Evolutionary conservation across 2,113 vertebrate genomes (phyloP).

Genomic region (Alaudala cheleensis): DNA sequence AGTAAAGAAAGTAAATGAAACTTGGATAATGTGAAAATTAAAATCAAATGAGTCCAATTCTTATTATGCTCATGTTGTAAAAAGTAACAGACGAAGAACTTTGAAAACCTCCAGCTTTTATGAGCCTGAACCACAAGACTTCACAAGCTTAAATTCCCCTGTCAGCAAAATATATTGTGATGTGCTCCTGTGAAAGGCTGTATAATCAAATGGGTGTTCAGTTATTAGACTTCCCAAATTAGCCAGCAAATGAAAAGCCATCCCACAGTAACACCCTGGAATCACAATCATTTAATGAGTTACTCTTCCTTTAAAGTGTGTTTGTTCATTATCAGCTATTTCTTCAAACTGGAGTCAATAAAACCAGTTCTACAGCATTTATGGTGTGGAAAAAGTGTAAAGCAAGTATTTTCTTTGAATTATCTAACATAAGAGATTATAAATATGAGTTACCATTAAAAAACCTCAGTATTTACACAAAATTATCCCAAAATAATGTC

Average conservation of each 20-base stretch:
- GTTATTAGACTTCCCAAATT: not conserved
- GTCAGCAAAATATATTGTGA: not conserved
- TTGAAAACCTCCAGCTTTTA: not conserved
- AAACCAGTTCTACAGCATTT: slow-evolving; percentile 15
- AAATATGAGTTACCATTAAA: not conserved
- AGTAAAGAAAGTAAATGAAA: not conserved
- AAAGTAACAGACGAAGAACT: not conserved
- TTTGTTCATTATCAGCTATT: not conserved
- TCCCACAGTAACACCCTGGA: not conserved
- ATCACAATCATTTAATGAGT: not conserved
- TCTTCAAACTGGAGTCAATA: not conserved
- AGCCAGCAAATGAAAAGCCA: not conserved
- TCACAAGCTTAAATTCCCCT: not conserved
- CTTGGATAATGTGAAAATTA: not conserved
- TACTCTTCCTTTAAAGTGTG: not conserved
- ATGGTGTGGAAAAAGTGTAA: not conserved
- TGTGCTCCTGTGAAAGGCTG: not conserved
- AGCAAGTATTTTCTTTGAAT: slow-evolving; percentile 1
- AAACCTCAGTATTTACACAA: not conserved
- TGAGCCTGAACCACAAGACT: not conserved
- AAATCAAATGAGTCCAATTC: not conserved
- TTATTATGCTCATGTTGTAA: not conserved
- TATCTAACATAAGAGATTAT: not conserved
- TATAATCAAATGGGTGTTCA: not conserved
- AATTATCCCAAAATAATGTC: not conserved